Conservation (phyloP, 2,797 vertebrate genomes). For the Anolis apletophallus region DNA sequence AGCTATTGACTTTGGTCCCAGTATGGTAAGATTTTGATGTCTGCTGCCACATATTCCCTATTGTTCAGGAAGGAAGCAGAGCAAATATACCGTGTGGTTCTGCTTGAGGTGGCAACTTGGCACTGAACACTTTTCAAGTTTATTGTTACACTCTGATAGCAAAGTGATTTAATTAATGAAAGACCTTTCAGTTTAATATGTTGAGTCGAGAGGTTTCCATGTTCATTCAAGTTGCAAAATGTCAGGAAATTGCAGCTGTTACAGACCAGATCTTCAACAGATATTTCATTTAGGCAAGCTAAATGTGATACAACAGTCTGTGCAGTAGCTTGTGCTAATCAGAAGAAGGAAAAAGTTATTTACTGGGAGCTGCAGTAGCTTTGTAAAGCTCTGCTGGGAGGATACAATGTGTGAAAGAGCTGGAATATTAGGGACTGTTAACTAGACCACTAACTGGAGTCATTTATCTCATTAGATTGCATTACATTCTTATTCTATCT, state of each 20-base stretch:
- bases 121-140: neutral
- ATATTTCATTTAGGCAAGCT: neutral
- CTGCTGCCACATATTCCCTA: neutral
- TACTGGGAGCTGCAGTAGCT: no score
- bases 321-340: neutral
- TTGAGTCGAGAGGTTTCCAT: neutral
- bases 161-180: neutral
- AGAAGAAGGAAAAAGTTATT: no score
- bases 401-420: neutral
- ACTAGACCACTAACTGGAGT: neutral
- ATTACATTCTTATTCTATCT: neutral
- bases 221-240: neutral
- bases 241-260: neutral
- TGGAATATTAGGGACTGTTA: neutral
- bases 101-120: slow-evolving; percentile 28
- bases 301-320: neutral
- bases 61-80: neutral
- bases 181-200: neutral
- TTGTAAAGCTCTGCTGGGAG: no score
- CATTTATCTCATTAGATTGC: neutral
- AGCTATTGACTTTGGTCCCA: neutral
- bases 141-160: neutral
- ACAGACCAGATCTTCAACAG: neutral
- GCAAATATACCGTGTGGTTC: neutral
- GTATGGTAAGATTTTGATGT: neutral